Evolutionary conservation across 2,113 vertebrate genomes (phyloP), one percentile per base, ranked within the genome.

Genomic region (Grantiella picta): DNA sequence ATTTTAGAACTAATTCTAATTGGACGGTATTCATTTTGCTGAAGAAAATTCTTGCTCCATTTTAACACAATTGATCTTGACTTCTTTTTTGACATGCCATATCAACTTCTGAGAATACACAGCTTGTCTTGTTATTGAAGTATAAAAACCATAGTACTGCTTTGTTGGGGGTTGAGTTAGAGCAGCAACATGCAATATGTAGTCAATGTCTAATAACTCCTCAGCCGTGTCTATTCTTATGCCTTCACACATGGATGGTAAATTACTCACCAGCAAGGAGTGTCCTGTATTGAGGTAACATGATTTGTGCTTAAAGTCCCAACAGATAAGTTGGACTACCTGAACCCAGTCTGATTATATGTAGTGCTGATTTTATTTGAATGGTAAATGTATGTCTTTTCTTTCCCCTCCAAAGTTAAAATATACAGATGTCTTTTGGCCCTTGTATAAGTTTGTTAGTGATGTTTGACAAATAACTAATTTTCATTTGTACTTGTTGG

Each of bases 11-110:
- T 89, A 68, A 50, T 69, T 29, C 28, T 88, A 70, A 79, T n/a
- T 94, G 54, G 7, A 47, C 54, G 73, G 10, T 61, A 20, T 45
- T 82, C 15, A 9, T 88, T 94, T 91, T 57, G 33, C 35, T 79
- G 54, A 82, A 57, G 71, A 77, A 71, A 80, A 52, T 53, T 91
- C 15, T 69, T 72, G 7, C 20, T 82, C 49, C 14, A 5, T 86
- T 93, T 82, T 70, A 78, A 94, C 73, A 53, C 15, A 52, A 78
- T 68, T 94, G 47, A 91, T 88, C 86, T 89, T 89, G 65, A 57
- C 45, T 84, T 94, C 50, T 69, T 60, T 78, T 82, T 52, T 91
- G 12, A 14, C 70, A 54, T 28, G 8, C 33, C 16, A 11, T 9
- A n/a, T 57, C 9, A 69, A 52, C n/a, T 72, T 92, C 42, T 57